These are phyloP conservation scores for Torymus auratus DNA, from an alignment of 2,888 invertebrate genomes.

Conservation along the genomic window DNA sequence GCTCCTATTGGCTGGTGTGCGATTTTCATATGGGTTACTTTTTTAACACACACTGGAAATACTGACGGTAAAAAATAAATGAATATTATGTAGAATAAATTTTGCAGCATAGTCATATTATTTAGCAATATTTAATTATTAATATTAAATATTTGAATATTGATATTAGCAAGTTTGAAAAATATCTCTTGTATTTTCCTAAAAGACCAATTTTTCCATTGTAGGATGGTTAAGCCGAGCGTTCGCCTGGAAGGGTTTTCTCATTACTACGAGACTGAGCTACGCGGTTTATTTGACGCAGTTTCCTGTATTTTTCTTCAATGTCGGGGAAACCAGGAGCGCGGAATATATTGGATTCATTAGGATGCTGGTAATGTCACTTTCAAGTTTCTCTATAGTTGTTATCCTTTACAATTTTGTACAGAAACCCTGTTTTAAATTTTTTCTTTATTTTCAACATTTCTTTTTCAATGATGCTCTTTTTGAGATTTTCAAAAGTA, in stretches of 20 bases:
- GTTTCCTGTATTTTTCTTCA: slow-evolving; percentile 85
- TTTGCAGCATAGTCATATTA: not conserved
- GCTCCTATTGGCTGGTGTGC: slow-evolving; percentile 84
- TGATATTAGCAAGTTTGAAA: not conserved
- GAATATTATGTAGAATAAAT: slow-evolving; percentile 7
- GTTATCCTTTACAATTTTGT: too few relatives aligned
- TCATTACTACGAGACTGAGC: slow-evolving; percentile 83
- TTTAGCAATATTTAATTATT: too few relatives aligned
- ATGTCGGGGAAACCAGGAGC: slow-evolving; percentile 81
- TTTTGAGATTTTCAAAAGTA: too few relatives aligned
- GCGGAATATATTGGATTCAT: slow-evolving; percentile 80
- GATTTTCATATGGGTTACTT: slow-evolving; percentile 83
- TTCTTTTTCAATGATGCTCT: too few relatives aligned
- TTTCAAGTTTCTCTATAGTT: too few relatives aligned
- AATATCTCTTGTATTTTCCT: not conserved
- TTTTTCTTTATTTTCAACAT: too few relatives aligned
- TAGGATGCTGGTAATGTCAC: slow-evolving; percentile 78
- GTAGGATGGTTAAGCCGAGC: slow-evolving; percentile 79
- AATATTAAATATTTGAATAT: too few relatives aligned
- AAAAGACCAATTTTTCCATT: slow-evolving; percentile 60
- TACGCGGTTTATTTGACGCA: slow-evolving; percentile 85
- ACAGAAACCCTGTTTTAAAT: too few relatives aligned
- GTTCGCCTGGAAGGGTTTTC: slow-evolving; percentile 81
- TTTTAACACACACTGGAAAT: slow-evolving; percentile 81
- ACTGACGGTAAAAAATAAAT: slow-evolving; percentile 66